Conservation (phyloP, 2,797 vertebrate species). For the Paramormyrops hopkinsi region DNA sequence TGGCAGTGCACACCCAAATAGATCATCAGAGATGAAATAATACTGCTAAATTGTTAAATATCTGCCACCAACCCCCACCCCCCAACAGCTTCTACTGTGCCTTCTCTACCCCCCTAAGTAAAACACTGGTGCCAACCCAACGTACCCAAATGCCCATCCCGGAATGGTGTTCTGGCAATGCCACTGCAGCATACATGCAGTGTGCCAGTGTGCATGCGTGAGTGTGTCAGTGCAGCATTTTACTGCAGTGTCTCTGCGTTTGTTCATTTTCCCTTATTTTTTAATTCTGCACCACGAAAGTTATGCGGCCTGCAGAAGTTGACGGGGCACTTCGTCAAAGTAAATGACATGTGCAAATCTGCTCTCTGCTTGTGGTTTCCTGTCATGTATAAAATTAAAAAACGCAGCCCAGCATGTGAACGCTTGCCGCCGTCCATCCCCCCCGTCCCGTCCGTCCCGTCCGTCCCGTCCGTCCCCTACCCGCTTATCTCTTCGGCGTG, state of each 20-base stretch:
- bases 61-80: background rate
- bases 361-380: background rate
- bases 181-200: background rate
- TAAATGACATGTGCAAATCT: conserved; percentile 1
- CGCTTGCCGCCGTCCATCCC: background rate
- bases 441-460: background rate
- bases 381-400: conserved; percentile 8
- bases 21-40: background rate
- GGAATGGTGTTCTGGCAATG: background rate
- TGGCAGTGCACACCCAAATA: background rate
- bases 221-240: background rate
- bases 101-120: background rate
- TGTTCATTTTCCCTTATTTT: background rate
- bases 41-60: background rate
- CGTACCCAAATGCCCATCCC: background rate
- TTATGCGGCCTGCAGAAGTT: background rate
- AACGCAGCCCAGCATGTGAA: background rate
- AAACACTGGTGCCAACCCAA: background rate
- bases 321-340: background rate
- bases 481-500: background rate
- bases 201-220: background rate
- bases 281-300: background rate
- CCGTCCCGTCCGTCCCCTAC: background rate
- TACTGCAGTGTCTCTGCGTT: background rate
- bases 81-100: background rate